Conservation (phyloP, 2,113 vertebrate species). For the Rhinogobius similis region DNA sequence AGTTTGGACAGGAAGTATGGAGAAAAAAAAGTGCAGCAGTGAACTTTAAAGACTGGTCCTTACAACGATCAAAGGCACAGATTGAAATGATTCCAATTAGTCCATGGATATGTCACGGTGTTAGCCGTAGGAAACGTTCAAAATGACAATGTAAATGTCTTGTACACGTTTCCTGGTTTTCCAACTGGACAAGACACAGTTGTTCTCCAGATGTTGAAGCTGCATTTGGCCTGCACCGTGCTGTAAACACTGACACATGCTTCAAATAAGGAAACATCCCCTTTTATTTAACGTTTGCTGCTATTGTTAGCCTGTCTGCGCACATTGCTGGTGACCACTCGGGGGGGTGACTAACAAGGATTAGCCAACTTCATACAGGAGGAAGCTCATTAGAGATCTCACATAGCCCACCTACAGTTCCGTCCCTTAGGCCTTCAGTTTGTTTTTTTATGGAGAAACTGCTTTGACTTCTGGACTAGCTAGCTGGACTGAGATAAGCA, state of each 20-base stretch:
- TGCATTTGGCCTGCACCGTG: slow-evolving; percentile 18
- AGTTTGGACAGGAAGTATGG: slow-evolving; percentile 51
- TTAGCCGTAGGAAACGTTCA: not conserved
- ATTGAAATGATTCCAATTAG: not conserved
- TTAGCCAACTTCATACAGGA: slow-evolving; percentile 51
- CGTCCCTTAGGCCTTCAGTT: slow-evolving; percentile 21
- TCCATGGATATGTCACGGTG: not conserved
- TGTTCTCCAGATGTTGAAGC: slow-evolving; percentile 53
- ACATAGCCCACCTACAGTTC: slow-evolving; percentile 8
- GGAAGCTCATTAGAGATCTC: slow-evolving; percentile 52
- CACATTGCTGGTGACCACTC: slow-evolving; percentile 15
- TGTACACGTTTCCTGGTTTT: slow-evolving; percentile 1
- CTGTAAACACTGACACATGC: slow-evolving; percentile 55
- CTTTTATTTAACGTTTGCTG: not conserved
- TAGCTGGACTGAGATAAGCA: not conserved
- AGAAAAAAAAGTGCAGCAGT: slow-evolving; percentile 51
- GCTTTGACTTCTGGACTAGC: not conserved
- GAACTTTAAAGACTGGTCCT: slow-evolving; percentile 14
- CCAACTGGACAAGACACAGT: slow-evolving; percentile 19
- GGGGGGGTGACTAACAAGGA: slow-evolving; percentile 33
- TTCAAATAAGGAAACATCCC: slow-evolving; percentile 37
- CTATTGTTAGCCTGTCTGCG: slow-evolving; percentile 48
- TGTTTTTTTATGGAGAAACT: slow-evolving; percentile 35
- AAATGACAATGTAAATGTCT: not conserved
- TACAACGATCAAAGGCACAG: slow-evolving; percentile 3